Percentiles rank a stretch among this genome's conserved stretches.
Conservation (phyloP, 2,113 vertebrate species). For the Malaclemys terrapin region DNA sequence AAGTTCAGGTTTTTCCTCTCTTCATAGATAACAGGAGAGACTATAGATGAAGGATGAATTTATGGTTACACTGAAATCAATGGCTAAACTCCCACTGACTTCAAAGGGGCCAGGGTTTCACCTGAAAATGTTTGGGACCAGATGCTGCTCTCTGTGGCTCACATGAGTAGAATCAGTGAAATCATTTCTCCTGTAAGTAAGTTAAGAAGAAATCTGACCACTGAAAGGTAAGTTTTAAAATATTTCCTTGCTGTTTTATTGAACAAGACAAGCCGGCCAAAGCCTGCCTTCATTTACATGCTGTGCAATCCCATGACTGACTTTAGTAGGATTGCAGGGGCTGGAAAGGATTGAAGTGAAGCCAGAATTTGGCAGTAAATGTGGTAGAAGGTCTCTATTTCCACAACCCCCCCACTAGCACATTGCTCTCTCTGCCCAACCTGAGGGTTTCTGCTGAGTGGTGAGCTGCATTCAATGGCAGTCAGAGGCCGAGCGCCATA, state of each 20-base stretch:
- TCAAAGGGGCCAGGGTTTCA: neutral
- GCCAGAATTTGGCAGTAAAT: constrained; percentile 26
- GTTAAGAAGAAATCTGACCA: neutral
- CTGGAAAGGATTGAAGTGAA: constrained; percentile 21
- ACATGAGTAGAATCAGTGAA: neutral
- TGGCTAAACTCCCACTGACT: neutral
- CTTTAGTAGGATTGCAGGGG: neutral
- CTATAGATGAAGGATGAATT: neutral
- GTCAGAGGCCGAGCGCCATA: neutral
- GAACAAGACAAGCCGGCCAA: neutral
- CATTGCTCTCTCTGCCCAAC: constrained; percentile 58
- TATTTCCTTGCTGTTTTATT: neutral
- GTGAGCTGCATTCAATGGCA: constrained; percentile 56
- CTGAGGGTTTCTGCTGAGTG: constrained; percentile 44
- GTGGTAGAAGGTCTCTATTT: constrained; percentile 60
- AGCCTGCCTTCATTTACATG: neutral
- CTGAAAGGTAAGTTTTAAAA: neutral
- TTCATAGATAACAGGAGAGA: neutral
- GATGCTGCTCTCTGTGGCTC: neutral
- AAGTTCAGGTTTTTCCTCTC: neutral
- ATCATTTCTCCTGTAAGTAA: neutral
- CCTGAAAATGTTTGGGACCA: neutral
- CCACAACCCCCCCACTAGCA: neutral
- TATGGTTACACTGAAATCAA: neutral
- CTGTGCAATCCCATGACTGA: neutral